These are phyloP conservation scores for Palaemon carinicauda DNA, from an alignment of 1,140 invertebrate genomes.

Conservation along the genomic window DNA sequence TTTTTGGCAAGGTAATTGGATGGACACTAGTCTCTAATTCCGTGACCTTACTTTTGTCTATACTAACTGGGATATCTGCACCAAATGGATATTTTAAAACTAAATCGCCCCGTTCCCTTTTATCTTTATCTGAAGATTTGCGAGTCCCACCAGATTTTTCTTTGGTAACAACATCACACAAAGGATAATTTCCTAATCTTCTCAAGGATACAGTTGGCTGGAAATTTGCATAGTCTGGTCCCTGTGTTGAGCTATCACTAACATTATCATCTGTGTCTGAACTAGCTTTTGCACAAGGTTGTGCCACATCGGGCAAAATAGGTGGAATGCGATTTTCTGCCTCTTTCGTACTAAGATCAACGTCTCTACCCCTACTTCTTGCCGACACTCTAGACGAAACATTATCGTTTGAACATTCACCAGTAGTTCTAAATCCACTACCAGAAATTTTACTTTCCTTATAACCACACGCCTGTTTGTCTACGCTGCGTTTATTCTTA, in stretches of 20 bases:
- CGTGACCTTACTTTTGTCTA: too few relatives aligned
- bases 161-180: background rate
- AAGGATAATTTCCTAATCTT: background rate
- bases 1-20: too few relatives aligned
- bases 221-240: slow-evolving; percentile 6
- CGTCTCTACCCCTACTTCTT: too few relatives aligned
- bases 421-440: too few relatives aligned
- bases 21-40: too few relatives aligned
- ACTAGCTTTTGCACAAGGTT: too few relatives aligned
- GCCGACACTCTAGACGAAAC: too few relatives aligned
- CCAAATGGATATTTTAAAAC: too few relatives aligned
- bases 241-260: background rate
- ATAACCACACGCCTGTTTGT: background rate
- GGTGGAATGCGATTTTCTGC: background rate
- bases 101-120: background rate
- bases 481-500: background rate
- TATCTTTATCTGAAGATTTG: too few relatives aligned
- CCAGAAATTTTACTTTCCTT: background rate
- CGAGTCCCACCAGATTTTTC: background rate
- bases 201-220: background rate
- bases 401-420: too few relatives aligned
- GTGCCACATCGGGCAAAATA: background rate
- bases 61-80: too few relatives aligned
- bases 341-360: too few relatives aligned
- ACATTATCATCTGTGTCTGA: background rate